Conservation (phyloP, 1,140 invertebrate genomes). For the Panagrolaimus sp. region DNA sequence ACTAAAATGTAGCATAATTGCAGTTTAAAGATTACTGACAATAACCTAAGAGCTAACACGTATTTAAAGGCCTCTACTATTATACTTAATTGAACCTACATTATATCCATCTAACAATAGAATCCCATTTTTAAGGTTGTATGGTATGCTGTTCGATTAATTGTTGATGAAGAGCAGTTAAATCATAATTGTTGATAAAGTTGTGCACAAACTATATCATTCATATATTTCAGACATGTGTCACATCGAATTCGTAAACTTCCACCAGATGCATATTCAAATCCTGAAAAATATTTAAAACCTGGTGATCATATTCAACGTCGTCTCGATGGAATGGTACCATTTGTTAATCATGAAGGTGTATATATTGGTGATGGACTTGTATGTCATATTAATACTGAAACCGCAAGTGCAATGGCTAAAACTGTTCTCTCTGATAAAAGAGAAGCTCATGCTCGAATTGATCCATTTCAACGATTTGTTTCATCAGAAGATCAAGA, state of each 20-base stretch:
- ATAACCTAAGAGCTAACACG: too few relatives aligned
- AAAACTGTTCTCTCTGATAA: background rate
- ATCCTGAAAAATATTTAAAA: background rate
- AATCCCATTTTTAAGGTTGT: too few relatives aligned
- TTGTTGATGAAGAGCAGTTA: constrained; percentile 5
- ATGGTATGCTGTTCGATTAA: background rate
- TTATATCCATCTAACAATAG: too few relatives aligned
- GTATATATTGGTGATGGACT: background rate
- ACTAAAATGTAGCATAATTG: too few relatives aligned
- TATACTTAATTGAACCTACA: too few relatives aligned
- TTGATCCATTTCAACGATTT: background rate
- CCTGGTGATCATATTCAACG: constrained; percentile 2
- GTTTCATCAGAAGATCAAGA: background rate
- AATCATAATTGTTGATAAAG: too few relatives aligned
- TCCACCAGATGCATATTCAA: background rate
- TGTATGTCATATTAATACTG: background rate
- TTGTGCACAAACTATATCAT: too few relatives aligned
- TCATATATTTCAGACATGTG: background rate
- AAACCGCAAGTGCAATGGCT: background rate
- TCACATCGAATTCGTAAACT: background rate
- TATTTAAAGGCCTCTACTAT: too few relatives aligned
- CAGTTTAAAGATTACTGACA: too few relatives aligned
- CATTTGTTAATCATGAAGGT: background rate
- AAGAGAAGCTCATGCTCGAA: background rate
- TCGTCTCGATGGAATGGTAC: background rate